Conservation (phyloP, 2,113 vertebrate species). For the Gymnogyps californianus region DNA sequence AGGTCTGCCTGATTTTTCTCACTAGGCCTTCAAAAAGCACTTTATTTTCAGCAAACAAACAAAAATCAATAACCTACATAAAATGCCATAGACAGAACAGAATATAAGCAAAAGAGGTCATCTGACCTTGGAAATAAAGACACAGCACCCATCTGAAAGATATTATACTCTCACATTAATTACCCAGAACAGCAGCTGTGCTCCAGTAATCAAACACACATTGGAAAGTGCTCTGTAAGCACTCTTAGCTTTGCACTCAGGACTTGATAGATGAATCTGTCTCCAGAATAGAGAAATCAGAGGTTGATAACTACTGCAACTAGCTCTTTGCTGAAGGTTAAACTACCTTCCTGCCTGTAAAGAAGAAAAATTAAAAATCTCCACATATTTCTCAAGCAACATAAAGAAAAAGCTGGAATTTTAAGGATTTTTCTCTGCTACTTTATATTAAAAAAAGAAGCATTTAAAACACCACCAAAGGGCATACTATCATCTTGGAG, state of each 20-base stretch:
- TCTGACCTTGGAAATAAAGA: not conserved
- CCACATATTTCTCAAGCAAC: not conserved
- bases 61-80: not conserved
- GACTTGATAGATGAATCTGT: not conserved
- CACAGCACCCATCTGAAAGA: not conserved
- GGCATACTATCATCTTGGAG: not conserved
- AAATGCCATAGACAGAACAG: not conserved
- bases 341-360: not conserved
- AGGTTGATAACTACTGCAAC: not conserved
- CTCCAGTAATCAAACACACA: conserved; percentile 16
- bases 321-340: not conserved
- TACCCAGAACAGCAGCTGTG: conserved; percentile 4
- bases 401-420: not conserved
- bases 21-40: not conserved
- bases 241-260: not conserved
- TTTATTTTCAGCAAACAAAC: not conserved
- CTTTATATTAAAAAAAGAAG: not conserved
- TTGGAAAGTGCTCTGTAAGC: conserved; percentile 16
- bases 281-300: not conserved
- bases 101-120: not conserved
- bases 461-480: not conserved
- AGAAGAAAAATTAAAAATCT: not conserved
- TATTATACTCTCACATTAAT: conserved; percentile 6
- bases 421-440: not conserved
- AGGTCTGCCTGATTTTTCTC: not conserved